These are phyloP conservation scores for Brachyhypopomus occidentalis DNA, from an alignment of 2,113 vertebrate species.

Conservation along the genomic window DNA sequence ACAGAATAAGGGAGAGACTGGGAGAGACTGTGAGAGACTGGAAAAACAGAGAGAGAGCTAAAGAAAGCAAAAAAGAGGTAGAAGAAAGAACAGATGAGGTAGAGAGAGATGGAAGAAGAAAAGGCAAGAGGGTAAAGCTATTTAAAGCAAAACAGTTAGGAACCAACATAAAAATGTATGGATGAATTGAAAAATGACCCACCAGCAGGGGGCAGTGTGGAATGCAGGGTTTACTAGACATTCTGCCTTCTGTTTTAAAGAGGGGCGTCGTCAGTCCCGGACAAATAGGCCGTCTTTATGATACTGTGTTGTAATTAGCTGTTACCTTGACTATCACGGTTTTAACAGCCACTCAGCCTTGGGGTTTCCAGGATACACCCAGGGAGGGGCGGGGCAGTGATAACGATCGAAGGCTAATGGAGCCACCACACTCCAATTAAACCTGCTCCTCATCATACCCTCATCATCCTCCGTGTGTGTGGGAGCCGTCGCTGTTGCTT, in stretches of 20 bases:
- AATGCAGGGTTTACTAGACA: not conserved
- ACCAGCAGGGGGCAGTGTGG: not conserved
- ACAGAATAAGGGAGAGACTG: not conserved
- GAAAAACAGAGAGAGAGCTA: not conserved
- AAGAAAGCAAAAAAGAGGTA: not conserved
- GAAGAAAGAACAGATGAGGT: not conserved
- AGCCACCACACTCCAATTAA: constrained; percentile 47
- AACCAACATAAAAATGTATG: too few relatives aligned
- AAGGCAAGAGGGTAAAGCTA: not conserved
- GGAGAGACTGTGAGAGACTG: too few relatives aligned
- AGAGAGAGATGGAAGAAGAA: not conserved
- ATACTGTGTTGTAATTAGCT: constrained; percentile 74
- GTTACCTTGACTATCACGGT: constrained; percentile 80
- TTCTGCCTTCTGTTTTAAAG: not conserved
- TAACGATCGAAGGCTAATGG: constrained; percentile 74
- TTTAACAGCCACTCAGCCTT: constrained; percentile 82
- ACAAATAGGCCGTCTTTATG: constrained; percentile 76
- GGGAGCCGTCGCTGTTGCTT: constrained; percentile 27
- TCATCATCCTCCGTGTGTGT: constrained; percentile 32
- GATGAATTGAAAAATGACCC: too few relatives aligned
- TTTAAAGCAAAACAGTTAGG: too few relatives aligned
- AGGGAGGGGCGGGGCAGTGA: constrained; percentile 51
- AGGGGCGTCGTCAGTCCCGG: constrained; percentile 48
- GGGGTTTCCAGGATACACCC: constrained; percentile 84
- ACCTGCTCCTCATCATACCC: constrained; percentile 51